Evolutionary conservation across 1,140 invertebrate species (phyloP).

Genomic region (Ephestia elutella): DNA sequence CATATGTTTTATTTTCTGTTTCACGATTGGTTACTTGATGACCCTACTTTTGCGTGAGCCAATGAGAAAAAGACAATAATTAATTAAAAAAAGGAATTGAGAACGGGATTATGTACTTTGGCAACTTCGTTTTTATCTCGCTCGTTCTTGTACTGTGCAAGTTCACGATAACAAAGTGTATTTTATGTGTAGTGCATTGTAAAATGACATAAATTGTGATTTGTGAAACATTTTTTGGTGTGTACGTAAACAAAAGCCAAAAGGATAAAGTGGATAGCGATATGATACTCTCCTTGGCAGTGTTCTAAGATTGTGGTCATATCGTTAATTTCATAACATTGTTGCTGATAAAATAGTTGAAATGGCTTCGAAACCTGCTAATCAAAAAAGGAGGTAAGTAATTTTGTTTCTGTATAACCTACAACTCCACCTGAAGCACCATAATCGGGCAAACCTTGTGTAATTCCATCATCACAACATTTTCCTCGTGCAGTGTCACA

Average conservation of each 20-base stretch:
- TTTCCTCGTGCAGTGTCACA: neutral
- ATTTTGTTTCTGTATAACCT: neutral
- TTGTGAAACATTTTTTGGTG: conserved; percentile 46
- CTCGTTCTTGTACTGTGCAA: conserved; percentile 54
- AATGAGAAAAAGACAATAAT: neutral
- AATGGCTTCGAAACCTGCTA: conserved; percentile 65
- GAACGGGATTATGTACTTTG: neutral
- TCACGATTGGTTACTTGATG: neutral
- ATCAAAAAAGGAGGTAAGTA: conserved; percentile 65
- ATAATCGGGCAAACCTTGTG: neutral
- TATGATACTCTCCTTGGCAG: conserved; percentile 74
- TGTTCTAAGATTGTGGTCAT: conserved; percentile 73
- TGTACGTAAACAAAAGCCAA: conserved; percentile 34
- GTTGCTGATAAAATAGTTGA: conserved; percentile 52
- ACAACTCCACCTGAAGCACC: neutral
- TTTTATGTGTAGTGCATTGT: conserved; percentile 63
- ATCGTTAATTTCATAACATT: conserved; percentile 66
- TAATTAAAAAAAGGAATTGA: neutral
- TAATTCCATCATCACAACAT: neutral
- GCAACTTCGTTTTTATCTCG: conserved; percentile 19
- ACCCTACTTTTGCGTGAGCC: neutral
- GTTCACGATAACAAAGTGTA: conserved; percentile 65
- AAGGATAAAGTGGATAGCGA: conserved; percentile 51
- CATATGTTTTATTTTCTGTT: neutral
- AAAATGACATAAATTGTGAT: conserved; percentile 67